Evolutionary conservation across 1,140 invertebrate species (phyloP).

Genomic region (Bradysia coprophila): DNA sequence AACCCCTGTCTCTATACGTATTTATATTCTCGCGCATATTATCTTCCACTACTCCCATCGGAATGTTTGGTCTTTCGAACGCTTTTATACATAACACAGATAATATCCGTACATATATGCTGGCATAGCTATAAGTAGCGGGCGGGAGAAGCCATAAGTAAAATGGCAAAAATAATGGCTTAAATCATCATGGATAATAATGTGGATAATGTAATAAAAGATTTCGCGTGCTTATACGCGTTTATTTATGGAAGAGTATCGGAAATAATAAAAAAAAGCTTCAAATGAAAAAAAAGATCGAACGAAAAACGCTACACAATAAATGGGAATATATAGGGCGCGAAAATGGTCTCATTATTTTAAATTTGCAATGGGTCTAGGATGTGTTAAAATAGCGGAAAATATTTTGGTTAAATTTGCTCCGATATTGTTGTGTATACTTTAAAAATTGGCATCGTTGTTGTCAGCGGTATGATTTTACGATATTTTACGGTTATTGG

Average conservation of each 20-base stretch:
- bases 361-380: background rate
- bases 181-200: background rate
- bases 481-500: too few relatives aligned
- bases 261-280: background rate
- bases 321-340: background rate
- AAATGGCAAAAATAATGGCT: background rate
- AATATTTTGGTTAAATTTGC: too few relatives aligned
- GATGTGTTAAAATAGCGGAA: background rate
- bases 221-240: background rate
- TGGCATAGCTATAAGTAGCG: too few relatives aligned
- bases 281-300: background rate
- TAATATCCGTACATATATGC: too few relatives aligned
- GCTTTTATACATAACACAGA: background rate
- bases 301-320: background rate
- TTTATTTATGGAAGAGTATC: background rate
- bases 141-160: background rate
- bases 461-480: too few relatives aligned
- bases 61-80: background rate
- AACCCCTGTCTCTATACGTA: too few relatives aligned
- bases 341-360: background rate
- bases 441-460: too few relatives aligned
- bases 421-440: too few relatives aligned
- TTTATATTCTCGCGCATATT: too few relatives aligned
- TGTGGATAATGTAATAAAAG: too few relatives aligned
- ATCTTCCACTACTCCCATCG: too few relatives aligned